These are phyloP conservation scores for Hymenochirus boettgeri DNA, from an alignment of 2,113 vertebrate genomes.

Conservation along the genomic window DNA sequence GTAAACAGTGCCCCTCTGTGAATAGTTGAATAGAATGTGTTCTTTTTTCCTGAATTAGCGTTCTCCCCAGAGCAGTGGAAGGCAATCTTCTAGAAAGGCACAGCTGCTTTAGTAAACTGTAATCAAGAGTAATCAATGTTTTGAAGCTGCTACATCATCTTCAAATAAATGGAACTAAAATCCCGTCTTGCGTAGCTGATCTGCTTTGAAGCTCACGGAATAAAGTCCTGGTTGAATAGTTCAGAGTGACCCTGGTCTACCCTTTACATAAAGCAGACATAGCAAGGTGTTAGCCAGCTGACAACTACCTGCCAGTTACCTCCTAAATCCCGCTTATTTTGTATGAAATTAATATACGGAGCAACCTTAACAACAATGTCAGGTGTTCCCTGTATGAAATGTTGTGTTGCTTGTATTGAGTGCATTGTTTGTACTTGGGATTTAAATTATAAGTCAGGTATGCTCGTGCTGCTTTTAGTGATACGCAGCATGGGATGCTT, in stretches of 20 bases:
- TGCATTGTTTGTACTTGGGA: too few species aligned
- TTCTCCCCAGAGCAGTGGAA: not conserved
- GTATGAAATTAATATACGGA: not conserved
- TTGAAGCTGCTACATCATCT: not conserved
- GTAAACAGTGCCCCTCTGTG: not conserved
- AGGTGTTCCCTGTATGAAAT: too few species aligned
- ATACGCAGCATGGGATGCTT: too few species aligned
- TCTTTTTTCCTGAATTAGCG: not conserved
- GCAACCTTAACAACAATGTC: too few species aligned
- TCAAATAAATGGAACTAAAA: slow-evolving; percentile 7
- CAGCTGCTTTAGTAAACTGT: slow-evolving; percentile 3
- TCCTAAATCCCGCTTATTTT: not conserved
- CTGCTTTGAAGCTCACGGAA: slow-evolving; percentile 7
- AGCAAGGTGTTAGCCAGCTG: not conserved
- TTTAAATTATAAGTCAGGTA: too few species aligned
- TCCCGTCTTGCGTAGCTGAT: slow-evolving; percentile 9
- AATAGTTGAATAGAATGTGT: not conserved
- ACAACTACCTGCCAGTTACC: not conserved
- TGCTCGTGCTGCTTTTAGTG: too few species aligned
- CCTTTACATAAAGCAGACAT: slow-evolving; percentile 5
- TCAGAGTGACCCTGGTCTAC: slow-evolving; percentile 18
- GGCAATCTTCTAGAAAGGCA: not conserved
- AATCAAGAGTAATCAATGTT: slow-evolving; percentile 3
- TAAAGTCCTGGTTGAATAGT: slow-evolving; percentile 22
- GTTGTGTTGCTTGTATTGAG: too few species aligned